Percentiles rank a stretch among this genome's conserved stretches.
Evolutionary conservation across 2,797 vertebrate genomes (phyloP).

Genomic region (Pagetopsis macropterus): DNA sequence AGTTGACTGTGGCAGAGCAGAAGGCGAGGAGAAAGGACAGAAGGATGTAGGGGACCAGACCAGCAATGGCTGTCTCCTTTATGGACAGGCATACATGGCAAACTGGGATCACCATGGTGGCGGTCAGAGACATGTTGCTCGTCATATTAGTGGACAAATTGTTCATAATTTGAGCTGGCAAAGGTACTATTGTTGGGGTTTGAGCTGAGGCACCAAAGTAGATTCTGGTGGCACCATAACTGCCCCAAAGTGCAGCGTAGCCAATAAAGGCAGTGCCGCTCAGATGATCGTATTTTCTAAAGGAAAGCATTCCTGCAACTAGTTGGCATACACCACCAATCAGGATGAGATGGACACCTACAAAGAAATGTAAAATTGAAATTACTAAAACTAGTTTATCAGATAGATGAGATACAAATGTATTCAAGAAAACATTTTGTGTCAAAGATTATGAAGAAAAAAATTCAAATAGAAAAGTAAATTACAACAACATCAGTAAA

Average conservation of each 20-base stretch:
- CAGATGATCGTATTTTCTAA: constrained; percentile 91
- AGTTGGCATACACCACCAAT: constrained; percentile 90
- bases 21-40: constrained; percentile 88
- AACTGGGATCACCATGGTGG: neutral
- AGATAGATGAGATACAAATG: no score
- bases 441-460: no score
- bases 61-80: constrained; percentile 84
- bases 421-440: no score
- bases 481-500: no score
- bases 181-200: neutral
- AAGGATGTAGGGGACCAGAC: constrained; percentile 87
- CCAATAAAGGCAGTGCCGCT: constrained; percentile 88
- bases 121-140: constrained; percentile 40
- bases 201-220: constrained; percentile 70
- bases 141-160: constrained; percentile 40
- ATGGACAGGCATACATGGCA: constrained; percentile 39
- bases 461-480: no score
- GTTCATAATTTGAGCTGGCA: neutral
- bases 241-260: constrained; percentile 91
- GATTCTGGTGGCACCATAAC: constrained; percentile 88
- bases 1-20: constrained; percentile 91
- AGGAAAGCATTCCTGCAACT: constrained; percentile 88
- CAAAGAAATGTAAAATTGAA: constrained; percentile 7
- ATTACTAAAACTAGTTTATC: neutral
- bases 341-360: constrained; percentile 90